Conservation (phyloP, 1,140 invertebrate species). For the Temnothorax longispinosus region DNA sequence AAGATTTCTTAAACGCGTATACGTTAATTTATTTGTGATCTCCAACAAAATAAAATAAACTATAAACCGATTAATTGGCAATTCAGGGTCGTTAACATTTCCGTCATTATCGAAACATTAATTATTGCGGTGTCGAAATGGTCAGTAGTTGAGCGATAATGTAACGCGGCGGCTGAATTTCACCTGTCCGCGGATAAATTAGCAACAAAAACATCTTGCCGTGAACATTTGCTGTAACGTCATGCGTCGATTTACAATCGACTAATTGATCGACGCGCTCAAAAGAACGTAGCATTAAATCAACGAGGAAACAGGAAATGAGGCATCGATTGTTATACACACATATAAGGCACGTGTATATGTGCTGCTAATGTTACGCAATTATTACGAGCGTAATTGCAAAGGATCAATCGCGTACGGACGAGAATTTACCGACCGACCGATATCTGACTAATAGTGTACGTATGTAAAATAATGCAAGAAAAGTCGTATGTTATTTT, state of each 20-base stretch:
- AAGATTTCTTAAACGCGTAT: not conserved
- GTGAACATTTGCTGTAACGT: constrained; percentile 21
- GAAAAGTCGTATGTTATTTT: not conserved
- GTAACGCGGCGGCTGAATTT: constrained; percentile 4
- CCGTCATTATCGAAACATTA: constrained; percentile 42
- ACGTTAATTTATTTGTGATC: not conserved
- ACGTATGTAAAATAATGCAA: not conserved
- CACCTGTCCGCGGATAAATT: constrained; percentile 26
- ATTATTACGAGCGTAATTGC: constrained; percentile 34
- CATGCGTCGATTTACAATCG: not conserved
- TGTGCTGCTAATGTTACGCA: constrained; percentile 4
- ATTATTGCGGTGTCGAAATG: constrained; percentile 20
- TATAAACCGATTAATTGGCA: not conserved
- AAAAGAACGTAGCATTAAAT: constrained; percentile 37
- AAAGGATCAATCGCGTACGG: constrained; percentile 19
- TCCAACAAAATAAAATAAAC: not conserved
- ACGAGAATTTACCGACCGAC: not conserved
- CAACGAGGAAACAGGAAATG: constrained; percentile 24
- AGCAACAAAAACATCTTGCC: constrained; percentile 18
- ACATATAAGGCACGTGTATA: not conserved
- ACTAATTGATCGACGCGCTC: constrained; percentile 10
- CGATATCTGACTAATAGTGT: not conserved
- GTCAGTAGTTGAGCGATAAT: constrained; percentile 25
- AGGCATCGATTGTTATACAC: constrained; percentile 31
- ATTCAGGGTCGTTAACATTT: constrained; percentile 27